Conservation (phyloP, 2,797 vertebrate species). For the Ceryle rudis region DNA sequence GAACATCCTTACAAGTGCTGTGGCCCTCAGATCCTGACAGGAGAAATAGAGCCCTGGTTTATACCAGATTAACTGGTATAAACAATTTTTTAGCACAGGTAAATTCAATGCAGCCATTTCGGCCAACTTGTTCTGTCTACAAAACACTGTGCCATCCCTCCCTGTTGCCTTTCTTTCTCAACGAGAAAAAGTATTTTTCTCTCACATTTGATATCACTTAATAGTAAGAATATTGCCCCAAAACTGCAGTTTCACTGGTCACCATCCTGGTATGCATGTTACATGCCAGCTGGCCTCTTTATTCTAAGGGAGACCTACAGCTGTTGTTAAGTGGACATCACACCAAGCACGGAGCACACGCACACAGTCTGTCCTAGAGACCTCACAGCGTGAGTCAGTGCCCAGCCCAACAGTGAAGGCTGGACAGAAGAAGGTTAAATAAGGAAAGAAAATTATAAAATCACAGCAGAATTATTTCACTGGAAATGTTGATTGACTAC, state of each 20-base stretch:
- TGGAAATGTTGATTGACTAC: background rate
- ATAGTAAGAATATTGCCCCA: background rate
- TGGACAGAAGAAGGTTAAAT: background rate
- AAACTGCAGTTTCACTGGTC: background rate
- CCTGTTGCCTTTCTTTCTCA: background rate
- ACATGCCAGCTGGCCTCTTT: background rate
- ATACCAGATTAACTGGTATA: background rate
- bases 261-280: background rate
- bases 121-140: background rate
- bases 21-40: slow-evolving; percentile 23
- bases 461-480: background rate
- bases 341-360: background rate
- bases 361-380: background rate
- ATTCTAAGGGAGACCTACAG: background rate
- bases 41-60: slow-evolving; percentile 20
- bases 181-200: background rate
- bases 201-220: background rate
- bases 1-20: slow-evolving; percentile 51
- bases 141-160: background rate
- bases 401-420: background rate
- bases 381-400: background rate
- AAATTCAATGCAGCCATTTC: background rate
- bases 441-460: background rate
- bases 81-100: slow-evolving; percentile 44
- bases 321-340: background rate